Evolutionary conservation across 2,797 vertebrate genomes (phyloP), one percentile per base, ranked within the genome.

Genomic region (Cynodonichthys magdalenae): DNA sequence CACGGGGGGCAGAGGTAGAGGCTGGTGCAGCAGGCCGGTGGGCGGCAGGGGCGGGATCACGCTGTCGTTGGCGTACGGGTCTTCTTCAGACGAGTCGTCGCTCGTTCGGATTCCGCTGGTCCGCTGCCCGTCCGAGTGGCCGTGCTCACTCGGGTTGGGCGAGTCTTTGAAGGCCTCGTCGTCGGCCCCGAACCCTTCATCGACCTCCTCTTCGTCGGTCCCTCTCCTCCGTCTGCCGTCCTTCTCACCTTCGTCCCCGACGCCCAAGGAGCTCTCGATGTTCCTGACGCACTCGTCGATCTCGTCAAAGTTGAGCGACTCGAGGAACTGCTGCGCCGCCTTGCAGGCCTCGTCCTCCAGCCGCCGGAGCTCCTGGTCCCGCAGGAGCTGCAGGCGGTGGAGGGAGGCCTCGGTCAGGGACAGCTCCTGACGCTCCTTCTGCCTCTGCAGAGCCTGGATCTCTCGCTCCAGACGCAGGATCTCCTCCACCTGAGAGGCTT

Each of bases 71-170:
- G 97, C 95, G 12, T 98, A 99, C 0, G 96, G 97, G 86, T 99
- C 97, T 66, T 99, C 97, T 80, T 98, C 97, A 0, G 97, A 99
- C 0, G 97, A 99, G 86, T 98, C 97, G n/a, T 99, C 97, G 0
- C 97, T 99, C 0, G 96, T 99, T 11, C 96, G 91, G 87, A 99
- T 99, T 45, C 97, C 97, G 4, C 97, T 98, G 0, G 97, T 99
- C 15, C 97, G 93, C 92, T 98, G 97, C 77, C 93, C 93, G 8
- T 99, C 97, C 0, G 96, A 99, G 84, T 96, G 96, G 42, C 95
- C 96, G 0, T 96, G 96, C 80, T 99, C 97, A 0, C 97, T 99
- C 0, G 97, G 96, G 90, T 98, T 98, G 0, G 97, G 97, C 0
- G 97, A 99, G 85, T 98, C 96, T 83, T 97, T 99, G 83, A 96